Evolutionary conservation across 2,797 vertebrate genomes (phyloP), one percentile per base, ranked within the genome.

Genomic region (Crenuchus spilurus): DNA sequence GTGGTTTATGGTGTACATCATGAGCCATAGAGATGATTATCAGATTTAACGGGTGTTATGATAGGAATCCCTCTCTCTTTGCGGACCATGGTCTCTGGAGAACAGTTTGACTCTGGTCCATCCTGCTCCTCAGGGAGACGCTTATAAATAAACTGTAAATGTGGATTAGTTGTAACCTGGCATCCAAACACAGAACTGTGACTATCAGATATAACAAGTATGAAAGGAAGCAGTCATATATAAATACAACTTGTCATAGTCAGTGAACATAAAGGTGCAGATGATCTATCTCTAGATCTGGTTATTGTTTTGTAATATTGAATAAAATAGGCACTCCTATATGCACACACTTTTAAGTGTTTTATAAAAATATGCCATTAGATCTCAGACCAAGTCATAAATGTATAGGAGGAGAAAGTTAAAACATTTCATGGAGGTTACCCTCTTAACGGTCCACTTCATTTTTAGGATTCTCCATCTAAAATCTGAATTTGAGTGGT

Each of bases 11-110:
- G 41, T 64, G 26, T 31, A 18, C 24, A 37, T 75, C 41, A n/a
- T 16, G 26, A 55, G 28, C n/a, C 65, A 31, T 48, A 52, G 22
- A n/a, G 46, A 41, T n/a, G n/a, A n/a, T n/a, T 41, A 28, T 31
- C 14, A 14, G 39, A 30, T 62, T 55, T 63, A 22, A 35, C 24
- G 55, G 44, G 10, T 46, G 39, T 28, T 48, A 44, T 18, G 49
- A 14, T 75, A 30, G 20, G 16, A 18, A 46, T 46, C 42, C 42
- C 69, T 33, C 11, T 48, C 35, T 75, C 63, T 46, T 46, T 58
- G 57, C 44, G 46, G 35, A 8, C 49, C 8, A 44, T 55, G 44
- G 66, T 55, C 39, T 57, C 6, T n/a, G n/a, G 1, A 20, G 55
- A 52, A 30, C 37, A 52, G 55, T 63, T 30, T 18, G 52, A 28